Evolutionary conservation across 2,797 vertebrate species (phyloP), one percentile per base, ranked within the genome.

Genomic region (Spizella passerina): DNA sequence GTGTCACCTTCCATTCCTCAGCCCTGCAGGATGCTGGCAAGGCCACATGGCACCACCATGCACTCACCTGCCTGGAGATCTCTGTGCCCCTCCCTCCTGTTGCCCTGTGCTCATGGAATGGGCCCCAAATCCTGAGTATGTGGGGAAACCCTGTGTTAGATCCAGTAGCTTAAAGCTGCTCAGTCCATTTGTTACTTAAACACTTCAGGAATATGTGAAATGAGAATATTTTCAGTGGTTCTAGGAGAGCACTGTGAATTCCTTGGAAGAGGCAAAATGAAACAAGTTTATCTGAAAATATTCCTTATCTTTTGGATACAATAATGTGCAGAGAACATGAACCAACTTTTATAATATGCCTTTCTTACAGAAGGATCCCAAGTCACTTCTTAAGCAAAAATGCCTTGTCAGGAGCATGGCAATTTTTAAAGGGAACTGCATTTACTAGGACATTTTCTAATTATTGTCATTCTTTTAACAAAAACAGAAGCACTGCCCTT

Each of bases 351-450:
- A 79, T 8, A 79, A 47, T 6, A 21, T 8, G 36, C 78, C 81
- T 82, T 96, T 97, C 92, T 92, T 93, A 88, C 71, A 77, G 92
- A 96, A 96, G 90, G 88, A 96, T 94, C 93, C 90, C 96, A 96
- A 91, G 69, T 57, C 17, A 93, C 71, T 82, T 94, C 71, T 82
- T 23, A 84, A 93, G 89, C 18, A 73, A 56, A 84, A 66, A 1
- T 30, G 47, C 18, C 24, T 73, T 36, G 17, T 50, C 23, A 49
- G 53, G 39, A 75, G 6, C 17, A 19, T 24, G 32, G 32, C 39
- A 57, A 43, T 44, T 76, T 81, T 69, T 64, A 60, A 77, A 56
- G 43, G 23, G 9, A 92, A 86, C 29, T 36, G n/a, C 66, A 80
- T 66, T 94, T 63, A 38, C 26, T 30, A 72, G 36, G 16, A 23